A percentile compares a stretch with the other conserved stretches of the same genome.
Evolutionary conservation across 2,797 vertebrate species (phyloP).

Genomic region (Hylomyscus alleni): DNA sequence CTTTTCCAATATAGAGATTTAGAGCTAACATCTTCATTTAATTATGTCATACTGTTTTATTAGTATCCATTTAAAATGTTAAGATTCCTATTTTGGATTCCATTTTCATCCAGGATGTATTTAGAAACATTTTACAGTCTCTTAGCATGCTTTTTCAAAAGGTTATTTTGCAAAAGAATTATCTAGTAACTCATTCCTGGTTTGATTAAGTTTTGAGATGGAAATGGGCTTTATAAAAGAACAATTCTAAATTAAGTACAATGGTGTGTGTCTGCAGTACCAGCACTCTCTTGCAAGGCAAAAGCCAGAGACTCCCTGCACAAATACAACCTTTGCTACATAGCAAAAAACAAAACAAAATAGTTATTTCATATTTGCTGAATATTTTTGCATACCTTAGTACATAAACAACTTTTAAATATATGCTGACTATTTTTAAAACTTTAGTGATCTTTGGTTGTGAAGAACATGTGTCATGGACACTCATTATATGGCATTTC

Average conservation of each 20-base stretch:
- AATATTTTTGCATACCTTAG: neutral
- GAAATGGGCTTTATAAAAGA: conserved; percentile 41
- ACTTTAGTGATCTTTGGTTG: neutral
- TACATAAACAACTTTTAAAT: neutral
- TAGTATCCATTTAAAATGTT: conserved; percentile 18
- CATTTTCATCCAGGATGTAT: neutral
- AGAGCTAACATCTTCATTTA: conserved; percentile 6
- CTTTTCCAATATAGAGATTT: conserved; percentile 1
- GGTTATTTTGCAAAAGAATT: conserved; percentile 18
- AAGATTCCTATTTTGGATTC: conserved; percentile 11
- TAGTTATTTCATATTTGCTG: neutral
- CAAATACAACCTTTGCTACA: neutral
- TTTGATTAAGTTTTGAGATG: conserved; percentile 20
- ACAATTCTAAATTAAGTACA: neutral
- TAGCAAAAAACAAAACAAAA: neutral
- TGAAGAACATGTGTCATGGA: neutral
- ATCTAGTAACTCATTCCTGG: neutral
- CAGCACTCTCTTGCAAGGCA: neutral
- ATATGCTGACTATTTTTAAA: neutral
- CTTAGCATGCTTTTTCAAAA: conserved; percentile 2
- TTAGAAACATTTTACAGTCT: conserved; percentile 35
- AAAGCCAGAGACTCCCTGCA: neutral
- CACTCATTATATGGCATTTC: neutral
- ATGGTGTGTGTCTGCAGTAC: neutral
- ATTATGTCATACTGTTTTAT: conserved; percentile 21